Evolutionary conservation across 1,140 invertebrate genomes (phyloP), one percentile per base, ranked within the genome.

Genomic region (Drosophila neocordata): DNA sequence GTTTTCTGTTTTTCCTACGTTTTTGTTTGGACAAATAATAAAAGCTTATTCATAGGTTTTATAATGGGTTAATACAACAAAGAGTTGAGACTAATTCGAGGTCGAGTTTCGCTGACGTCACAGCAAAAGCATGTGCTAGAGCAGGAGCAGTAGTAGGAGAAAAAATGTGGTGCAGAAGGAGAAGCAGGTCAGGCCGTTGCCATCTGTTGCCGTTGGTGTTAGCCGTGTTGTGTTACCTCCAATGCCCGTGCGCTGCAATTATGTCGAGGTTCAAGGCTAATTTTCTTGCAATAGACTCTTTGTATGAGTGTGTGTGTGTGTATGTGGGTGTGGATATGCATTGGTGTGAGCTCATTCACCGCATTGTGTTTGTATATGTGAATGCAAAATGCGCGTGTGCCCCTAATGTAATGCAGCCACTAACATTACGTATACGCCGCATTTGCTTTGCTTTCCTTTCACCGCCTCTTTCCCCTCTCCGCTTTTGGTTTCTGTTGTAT

Each of bases 241-340:
- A 88, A 82, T 82, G 65, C 78, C 65, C 79, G 67, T 37, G 78
- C 75, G 71, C 71, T 87, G 82, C 82, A 87, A 87, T 87, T 87
- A 87, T 87, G 78, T 78, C 63, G 68, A 74, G 83, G 82, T 87
- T 87, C 82, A 87, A 87, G 82, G 82, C 83, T 88, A 87, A 87
- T 88, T 88, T 87, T 71, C 83, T 76, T 70, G 56, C 73, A 72
- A 72, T 82, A 75, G 55, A 59, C 68, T 52, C 44, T 11, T 44
- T 67, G 27, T 48, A 27, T 20, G 34, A 37, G 62, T 34, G 58
- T 38, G 52, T 56, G 51, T 62, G 51, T 52, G 35, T 55, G 37
- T 48, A 38, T 44, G 31, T 53, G 27, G 27, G 27, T 3, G 27
- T 58, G 52, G n/a, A n/a, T 22, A 31, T 52, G 48, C 65, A 31